phyloP scores from a whole-genome alignment of 2,113 vertebrate genomes.

The Halcyon malimbica region DNA sequence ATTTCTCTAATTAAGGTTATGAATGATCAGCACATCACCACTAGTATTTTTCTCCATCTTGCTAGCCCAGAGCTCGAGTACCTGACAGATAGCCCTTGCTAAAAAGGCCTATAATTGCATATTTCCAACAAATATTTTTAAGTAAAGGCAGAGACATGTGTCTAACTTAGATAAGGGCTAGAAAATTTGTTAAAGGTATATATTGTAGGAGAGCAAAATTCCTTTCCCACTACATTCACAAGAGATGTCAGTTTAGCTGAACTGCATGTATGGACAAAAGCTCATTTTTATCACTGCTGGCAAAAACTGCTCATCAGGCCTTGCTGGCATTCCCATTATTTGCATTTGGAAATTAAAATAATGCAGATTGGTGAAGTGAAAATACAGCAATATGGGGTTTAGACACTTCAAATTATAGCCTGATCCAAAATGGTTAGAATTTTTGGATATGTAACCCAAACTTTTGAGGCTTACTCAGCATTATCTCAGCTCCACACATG shows the following conservation, averaged over 20 bases:
- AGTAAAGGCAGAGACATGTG: neutral
- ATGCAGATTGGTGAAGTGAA: neutral
- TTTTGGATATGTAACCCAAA: neutral
- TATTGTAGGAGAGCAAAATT: neutral
- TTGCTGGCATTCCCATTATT: neutral
- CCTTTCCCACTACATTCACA: neutral
- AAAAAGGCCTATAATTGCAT: neutral
- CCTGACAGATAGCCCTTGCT: neutral
- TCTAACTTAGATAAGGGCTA: constrained; percentile 15
- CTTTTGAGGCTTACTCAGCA: neutral
- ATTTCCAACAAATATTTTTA: neutral
- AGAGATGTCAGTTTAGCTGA: neutral
- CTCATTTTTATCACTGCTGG: neutral
- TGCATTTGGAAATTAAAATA: neutral
- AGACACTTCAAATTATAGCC: neutral
- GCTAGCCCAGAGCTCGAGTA: neutral
- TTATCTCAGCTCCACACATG: neutral
- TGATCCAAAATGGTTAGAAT: neutral
- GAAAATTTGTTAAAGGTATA: neutral
- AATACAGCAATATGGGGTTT: neutral
- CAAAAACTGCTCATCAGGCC: neutral
- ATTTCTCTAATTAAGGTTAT: neutral
- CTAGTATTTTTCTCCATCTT: neutral
- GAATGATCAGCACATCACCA: neutral
- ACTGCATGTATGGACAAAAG: neutral